Conservation (phyloP, 2,888 invertebrate species). For the Drosophila monieri region DNA sequence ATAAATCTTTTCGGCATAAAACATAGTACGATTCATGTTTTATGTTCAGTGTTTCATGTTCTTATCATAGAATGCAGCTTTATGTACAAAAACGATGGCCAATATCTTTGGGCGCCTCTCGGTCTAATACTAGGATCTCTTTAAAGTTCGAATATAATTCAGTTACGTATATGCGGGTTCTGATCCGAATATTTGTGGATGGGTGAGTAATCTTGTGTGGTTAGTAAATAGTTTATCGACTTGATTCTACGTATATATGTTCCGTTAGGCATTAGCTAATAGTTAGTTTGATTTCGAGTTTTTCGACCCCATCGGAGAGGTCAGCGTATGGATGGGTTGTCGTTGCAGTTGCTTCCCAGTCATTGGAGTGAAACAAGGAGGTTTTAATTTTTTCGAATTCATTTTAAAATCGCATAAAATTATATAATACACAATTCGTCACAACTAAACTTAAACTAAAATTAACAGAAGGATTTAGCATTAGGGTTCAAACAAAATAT, state of each 20-base stretch:
- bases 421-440: slow-evolving; percentile 80
- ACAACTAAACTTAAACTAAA: slow-evolving; percentile 75
- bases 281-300: slow-evolving; percentile 47
- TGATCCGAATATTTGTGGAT: slow-evolving; percentile 37
- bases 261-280: slow-evolving; percentile 51
- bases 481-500: slow-evolving; percentile 61
- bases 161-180: slow-evolving; percentile 73
- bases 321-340: slow-evolving; percentile 75
- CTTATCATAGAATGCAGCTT: slow-evolving; percentile 38
- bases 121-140: slow-evolving; percentile 45
- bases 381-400: slow-evolving; percentile 67
- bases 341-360: slow-evolving; percentile 55
- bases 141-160: slow-evolving; percentile 74
- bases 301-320: slow-evolving; percentile 42
- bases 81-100: slow-evolving; percentile 47
- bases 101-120: slow-evolving; percentile 31
- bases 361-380: slow-evolving; percentile 53
- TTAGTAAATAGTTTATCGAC: slow-evolving; percentile 63
- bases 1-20: slow-evolving; percentile 19
- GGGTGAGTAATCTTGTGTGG: slow-evolving; percentile 50
- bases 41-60: slow-evolving; percentile 18
- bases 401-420: slow-evolving; percentile 76
- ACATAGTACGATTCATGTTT: slow-evolving; percentile 9
- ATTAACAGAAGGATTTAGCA: slow-evolving; percentile 63
- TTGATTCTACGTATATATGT: slow-evolving; percentile 51